Evolutionary conservation across 1,140 invertebrate species (phyloP).

Genomic region (Sinella curviseta): DNA sequence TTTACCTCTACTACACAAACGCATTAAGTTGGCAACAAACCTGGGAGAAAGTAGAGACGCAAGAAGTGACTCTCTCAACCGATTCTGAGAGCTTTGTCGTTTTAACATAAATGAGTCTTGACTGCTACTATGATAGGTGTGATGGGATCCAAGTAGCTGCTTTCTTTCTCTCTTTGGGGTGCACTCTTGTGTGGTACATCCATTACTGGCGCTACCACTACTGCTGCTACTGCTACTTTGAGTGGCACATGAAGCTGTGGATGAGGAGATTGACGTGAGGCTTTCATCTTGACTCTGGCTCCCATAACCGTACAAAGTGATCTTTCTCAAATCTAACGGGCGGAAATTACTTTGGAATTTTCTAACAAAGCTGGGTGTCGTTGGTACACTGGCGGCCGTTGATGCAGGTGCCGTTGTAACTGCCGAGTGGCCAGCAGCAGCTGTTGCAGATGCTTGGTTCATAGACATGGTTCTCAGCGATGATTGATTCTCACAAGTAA

Average conservation of each 20-base stretch:
- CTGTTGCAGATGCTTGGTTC: neutral
- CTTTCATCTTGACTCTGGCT: slow-evolving; percentile 16
- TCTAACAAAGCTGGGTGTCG: slow-evolving; percentile 46
- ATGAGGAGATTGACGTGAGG: slow-evolving; percentile 11
- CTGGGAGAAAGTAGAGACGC: slow-evolving; percentile 47
- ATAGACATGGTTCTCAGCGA: slow-evolving; percentile 24
- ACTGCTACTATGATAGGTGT: slow-evolving; percentile 37
- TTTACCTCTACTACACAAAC: neutral
- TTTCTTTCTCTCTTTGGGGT: slow-evolving; percentile 32
- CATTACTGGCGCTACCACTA: slow-evolving; percentile 31
- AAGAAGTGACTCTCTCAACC: slow-evolving; percentile 45
- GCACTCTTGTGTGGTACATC: slow-evolving; percentile 32
- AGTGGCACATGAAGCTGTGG: slow-evolving; percentile 30
- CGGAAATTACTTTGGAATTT: slow-evolving; percentile 49
- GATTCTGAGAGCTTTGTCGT: slow-evolving; percentile 46
- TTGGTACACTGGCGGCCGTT: slow-evolving; percentile 36
- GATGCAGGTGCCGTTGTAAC: neutral
- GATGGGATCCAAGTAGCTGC: slow-evolving; percentile 27
- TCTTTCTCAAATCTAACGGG: slow-evolving; percentile 46
- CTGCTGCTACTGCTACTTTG: slow-evolving; percentile 27
- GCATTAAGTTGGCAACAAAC: slow-evolving; percentile 28
- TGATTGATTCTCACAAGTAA: slow-evolving; percentile 45
- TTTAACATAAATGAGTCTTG: slow-evolving; percentile 49
- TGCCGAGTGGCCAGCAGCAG: neutral
- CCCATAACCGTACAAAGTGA: slow-evolving; percentile 43